A percentile compares a stretch with the other conserved stretches of the same genome.
phyloP scores from a whole-genome alignment of 2,797 vertebrate genomes.

The Moxostoma hubbsi region DNA sequence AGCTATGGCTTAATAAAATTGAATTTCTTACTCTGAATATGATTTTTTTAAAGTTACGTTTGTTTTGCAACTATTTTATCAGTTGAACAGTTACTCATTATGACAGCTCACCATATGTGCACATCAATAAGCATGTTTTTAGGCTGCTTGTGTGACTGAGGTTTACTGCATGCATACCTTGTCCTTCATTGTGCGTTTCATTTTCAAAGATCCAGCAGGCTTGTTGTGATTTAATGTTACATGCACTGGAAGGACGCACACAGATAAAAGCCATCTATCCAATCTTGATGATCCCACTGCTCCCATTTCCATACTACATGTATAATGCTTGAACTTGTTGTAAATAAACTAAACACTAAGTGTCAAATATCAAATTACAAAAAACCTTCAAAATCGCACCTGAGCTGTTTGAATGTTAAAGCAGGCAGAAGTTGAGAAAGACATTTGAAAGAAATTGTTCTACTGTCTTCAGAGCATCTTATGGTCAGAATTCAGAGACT shows the following conservation, averaged over 20 bases:
- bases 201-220: constrained; percentile 25
- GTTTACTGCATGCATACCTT: constrained; percentile 23
- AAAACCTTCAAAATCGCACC: constrained; percentile 7
- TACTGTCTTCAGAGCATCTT: constrained; percentile 16
- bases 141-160: neutral
- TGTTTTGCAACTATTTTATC: neutral
- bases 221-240: constrained; percentile 62
- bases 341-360: constrained; percentile 48
- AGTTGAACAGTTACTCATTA: neutral
- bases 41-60: constrained; percentile 20
- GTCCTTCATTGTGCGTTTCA: constrained; percentile 41
- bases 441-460: constrained; percentile 9
- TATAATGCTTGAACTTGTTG: constrained; percentile 50
- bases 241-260: constrained; percentile 56
- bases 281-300: constrained; percentile 24
- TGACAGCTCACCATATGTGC: constrained; percentile 28
- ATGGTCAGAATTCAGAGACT: neutral
- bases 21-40: neutral
- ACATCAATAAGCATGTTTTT: constrained; percentile 18
- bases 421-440: neutral
- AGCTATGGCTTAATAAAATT: constrained; percentile 19
- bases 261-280: constrained; percentile 63
- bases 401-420: constrained; percentile 20
- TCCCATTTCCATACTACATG: constrained; percentile 55
- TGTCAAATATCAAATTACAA: constrained; percentile 28